Base-by-base conservation (phyloP, 2,113 vertebrate genomes). In the Leucopsar rothschildi region DNA sequence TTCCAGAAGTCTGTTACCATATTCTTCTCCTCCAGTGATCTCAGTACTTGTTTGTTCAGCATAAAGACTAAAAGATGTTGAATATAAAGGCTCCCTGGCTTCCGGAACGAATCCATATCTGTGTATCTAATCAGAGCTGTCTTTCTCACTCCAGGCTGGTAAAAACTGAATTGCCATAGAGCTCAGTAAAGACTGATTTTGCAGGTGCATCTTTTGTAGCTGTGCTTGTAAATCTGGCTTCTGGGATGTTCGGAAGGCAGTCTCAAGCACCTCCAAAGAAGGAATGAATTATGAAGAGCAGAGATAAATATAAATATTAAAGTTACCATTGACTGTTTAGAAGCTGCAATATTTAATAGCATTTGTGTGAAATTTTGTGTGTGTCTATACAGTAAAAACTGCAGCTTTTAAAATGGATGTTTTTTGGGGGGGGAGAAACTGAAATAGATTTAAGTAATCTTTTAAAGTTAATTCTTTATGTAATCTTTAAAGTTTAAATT, bases 41-140 rank as follows among this genome's bases (percentile, higher is more conserved):
- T 92, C 72, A 57, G 50, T 77, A 77, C 15, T 86, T 92, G n/a
- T 93, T 81, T 92, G 55, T 88, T 91, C 68, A 83, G 50, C 91
- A 37, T 70, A 57, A 82, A 96, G 25, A 49, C 52, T 82, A 75
- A 35, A 89, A 84, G 39, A 60, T 91, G 56, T 70, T 16, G 28
- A 75, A 60, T 89, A 39, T 42, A 87, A 59, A 82, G 53, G 12
- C 24, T 81, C 19, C 18, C 68, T 75, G 52, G 4, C 33, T 92
- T 82, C 37, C 11, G 21, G 65, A 94, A 79, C 17, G 76, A 56
- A 85, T 79, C 33, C 68, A 11, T 82, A 53, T 66, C 64, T 75
- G 16, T 71, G 25, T 84, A 42, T 82, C 60, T 91, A 73, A 60
- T 92, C 65, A 92, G 69, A 88, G 11, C 27, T 14, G 4, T 65